phyloP scores from a whole-genome alignment of 2,797 vertebrate genomes.

The Cygnus olor region DNA sequence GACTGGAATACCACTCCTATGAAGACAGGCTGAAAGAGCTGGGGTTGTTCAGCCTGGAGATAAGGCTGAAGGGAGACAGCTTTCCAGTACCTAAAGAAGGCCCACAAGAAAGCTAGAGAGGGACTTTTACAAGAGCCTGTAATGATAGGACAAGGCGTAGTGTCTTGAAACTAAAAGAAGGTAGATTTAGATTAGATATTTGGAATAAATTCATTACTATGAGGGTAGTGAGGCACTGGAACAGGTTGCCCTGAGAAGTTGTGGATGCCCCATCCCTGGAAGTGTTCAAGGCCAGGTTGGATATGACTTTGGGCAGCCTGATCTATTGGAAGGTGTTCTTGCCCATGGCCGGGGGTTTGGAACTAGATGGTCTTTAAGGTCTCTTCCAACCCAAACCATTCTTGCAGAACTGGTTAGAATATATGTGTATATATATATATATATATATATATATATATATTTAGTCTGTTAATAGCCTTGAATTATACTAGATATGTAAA shows the following conservation, averaged over 20 bases:
- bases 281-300: not conserved
- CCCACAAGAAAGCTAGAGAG: not conserved
- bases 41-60: too few species aligned
- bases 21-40: too few species aligned
- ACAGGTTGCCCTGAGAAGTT: not conserved
- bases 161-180: not conserved
- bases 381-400: not conserved
- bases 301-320: not conserved
- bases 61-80: too few species aligned
- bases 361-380: not conserved
- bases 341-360: not conserved
- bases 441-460: not conserved
- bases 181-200: not conserved
- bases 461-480: not conserved
- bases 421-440: too few species aligned
- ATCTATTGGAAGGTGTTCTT: not conserved
- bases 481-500: not conserved
- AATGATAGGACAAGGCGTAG: not conserved
- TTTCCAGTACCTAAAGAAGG: not conserved
- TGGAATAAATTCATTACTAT: not conserved
- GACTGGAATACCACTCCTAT: too few species aligned
- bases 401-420: not conserved
- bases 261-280: not conserved
- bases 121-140: not conserved
- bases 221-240: not conserved